A percentile compares a stretch with the other conserved stretches of the same genome.
Conservation (phyloP, 2,113 vertebrate species). For the Oreochromis niloticus region DNA sequence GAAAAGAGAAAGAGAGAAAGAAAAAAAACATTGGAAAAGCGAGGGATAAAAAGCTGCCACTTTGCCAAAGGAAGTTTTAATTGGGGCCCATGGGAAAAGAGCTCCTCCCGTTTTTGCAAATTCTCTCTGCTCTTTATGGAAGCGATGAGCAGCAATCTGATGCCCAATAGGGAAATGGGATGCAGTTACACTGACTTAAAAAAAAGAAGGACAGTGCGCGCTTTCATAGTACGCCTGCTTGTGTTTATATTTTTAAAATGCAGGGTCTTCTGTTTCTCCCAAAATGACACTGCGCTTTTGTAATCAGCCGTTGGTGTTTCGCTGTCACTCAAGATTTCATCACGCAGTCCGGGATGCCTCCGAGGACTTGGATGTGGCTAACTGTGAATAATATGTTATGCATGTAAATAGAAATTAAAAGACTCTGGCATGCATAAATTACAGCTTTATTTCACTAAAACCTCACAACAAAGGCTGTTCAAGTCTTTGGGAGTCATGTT, state of each 20-base stretch:
- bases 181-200: slow-evolving; percentile 42
- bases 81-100: slow-evolving; percentile 67
- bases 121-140: slow-evolving; percentile 61
- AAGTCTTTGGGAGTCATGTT: not conserved
- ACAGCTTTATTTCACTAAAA: not conserved
- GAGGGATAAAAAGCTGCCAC: slow-evolving; percentile 58
- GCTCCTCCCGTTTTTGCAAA: slow-evolving; percentile 54
- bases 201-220: slow-evolving; percentile 2
- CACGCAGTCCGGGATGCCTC: not conserved
- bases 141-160: slow-evolving; percentile 47
- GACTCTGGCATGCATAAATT: slow-evolving; percentile 32
- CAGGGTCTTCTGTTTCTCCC: not conserved
- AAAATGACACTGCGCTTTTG: slow-evolving; percentile 18
- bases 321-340: slow-evolving; percentile 37
- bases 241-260: slow-evolving; percentile 43
- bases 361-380: not conserved
- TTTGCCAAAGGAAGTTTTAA: slow-evolving; percentile 74
- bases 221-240: slow-evolving; percentile 18
- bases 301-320: slow-evolving; percentile 1
- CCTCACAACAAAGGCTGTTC: not conserved
- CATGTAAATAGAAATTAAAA: slow-evolving; percentile 43
- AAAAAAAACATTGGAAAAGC: not conserved
- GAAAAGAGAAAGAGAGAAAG: not conserved
- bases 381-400: slow-evolving; percentile 7
- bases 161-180: slow-evolving; percentile 41